Evolutionary conservation across 2,113 vertebrate species (phyloP).

Genomic region (Otus sunia): DNA sequence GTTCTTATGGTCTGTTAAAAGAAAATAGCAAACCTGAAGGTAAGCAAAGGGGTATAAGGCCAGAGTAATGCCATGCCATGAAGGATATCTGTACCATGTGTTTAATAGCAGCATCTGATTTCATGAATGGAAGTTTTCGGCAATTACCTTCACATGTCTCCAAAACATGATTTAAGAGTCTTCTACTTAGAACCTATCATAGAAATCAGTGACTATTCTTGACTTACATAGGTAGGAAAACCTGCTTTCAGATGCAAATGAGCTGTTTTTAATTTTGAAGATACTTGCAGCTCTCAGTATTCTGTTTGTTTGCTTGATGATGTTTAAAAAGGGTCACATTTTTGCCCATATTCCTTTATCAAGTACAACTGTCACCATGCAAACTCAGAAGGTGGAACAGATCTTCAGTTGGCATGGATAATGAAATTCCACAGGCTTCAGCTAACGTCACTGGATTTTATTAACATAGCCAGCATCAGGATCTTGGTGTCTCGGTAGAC

Average conservation of each 20-base stretch:
- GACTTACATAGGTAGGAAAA: neutral
- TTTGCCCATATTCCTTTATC: neutral
- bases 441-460: neutral
- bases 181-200: neutral
- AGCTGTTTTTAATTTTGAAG: neutral
- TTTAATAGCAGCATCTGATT: neutral
- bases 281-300: neutral
- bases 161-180: neutral
- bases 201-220: neutral
- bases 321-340: neutral
- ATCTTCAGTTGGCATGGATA: neutral
- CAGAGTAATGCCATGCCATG: neutral
- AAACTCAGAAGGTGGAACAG: neutral
- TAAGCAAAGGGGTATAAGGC: neutral
- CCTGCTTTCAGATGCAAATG: neutral
- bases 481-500: neutral
- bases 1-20: neutral
- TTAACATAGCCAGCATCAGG: neutral
- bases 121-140: neutral
- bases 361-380: neutral
- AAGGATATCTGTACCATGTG: neutral
- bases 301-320: neutral
- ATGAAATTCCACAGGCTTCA: neutral
- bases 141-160: neutral
- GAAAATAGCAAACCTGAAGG: neutral